Conservation (phyloP, 2,797 vertebrate genomes). For the Gallinago nigripennis region DNA sequence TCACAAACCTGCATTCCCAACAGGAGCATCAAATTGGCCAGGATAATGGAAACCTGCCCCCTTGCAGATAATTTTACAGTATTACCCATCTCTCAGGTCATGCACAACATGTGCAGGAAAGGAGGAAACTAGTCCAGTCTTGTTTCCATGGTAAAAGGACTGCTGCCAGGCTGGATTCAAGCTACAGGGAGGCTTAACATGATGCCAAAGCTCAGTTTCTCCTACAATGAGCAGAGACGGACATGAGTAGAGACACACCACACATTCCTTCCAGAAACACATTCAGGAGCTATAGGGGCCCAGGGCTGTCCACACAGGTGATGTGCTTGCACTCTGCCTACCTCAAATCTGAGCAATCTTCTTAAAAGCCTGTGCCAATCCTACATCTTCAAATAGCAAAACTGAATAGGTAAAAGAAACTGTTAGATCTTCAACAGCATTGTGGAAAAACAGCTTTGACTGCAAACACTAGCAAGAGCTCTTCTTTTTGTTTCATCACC, state of each 20-base stretch:
- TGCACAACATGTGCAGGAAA: background rate
- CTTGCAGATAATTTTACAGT: background rate
- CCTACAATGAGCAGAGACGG: accelerated
- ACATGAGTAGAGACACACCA: accelerated
- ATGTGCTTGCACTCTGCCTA: background rate
- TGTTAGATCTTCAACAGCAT: background rate
- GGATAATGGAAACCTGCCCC: background rate
- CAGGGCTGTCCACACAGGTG: background rate
- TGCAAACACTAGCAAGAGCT: background rate
- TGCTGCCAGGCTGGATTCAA: background rate
- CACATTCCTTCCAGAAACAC: background rate
- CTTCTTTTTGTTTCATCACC: background rate
- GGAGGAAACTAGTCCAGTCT: background rate
- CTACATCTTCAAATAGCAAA: background rate
- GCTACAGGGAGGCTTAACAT: background rate
- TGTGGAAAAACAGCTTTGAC: background rate
- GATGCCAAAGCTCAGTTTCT: background rate
- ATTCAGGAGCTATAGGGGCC: accelerated
- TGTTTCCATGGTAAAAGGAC: background rate
- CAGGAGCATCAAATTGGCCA: background rate
- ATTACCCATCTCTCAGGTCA: background rate
- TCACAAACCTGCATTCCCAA: background rate
- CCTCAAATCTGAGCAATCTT: background rate
- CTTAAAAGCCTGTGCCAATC: background rate
- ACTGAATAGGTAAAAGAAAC: background rate